Base-by-base conservation (phyloP, 2,797 vertebrate genomes). In the Rhyacichthys aspro region DNA sequence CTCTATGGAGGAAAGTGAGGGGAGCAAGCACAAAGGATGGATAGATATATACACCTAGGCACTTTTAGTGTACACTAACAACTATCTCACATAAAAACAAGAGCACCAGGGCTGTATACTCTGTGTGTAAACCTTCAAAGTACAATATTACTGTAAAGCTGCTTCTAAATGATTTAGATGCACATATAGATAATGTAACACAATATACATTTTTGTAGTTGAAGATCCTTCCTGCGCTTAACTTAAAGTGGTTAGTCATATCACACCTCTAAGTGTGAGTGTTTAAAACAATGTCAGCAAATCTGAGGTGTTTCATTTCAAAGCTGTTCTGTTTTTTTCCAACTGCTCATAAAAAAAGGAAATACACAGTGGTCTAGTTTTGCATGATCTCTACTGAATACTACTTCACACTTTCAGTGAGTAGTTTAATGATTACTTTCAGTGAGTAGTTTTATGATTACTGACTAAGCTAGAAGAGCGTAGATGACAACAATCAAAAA, bases 41-140 rank as follows among this genome's bases (percentile, higher is more conserved):
- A 82, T 79, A 50, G 68, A 74, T 78, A 53, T 70, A 60, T 56
- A 66, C 49, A 63, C 53, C 52, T 19, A 63, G 71, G 66, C 68
- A 73, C 53, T 84, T 76, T 72, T 66, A 60, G 47, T 41, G 15
- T 49, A 47, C 43, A 43, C 28, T 33, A 39, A 55, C 61, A 54
- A 49, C n/a, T 43, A 58, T 1, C 46, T 15, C 32, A 50, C 10
- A 37, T 34, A 67, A 8, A 16, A 15, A 39, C 36, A 46, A 47
- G 33, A 1, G 28, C 15, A 48, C 12, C 33, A 5, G 34, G 50
- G 16, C 28, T 37, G 36, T 2, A 53, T 5, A 17, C 3, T 19
- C 12, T 23, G 15, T 37, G n/a, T 38, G 3, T 4, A 37, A 49
- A 48, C 33, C 1, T 12, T 57, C 5, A 8, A 19, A 16, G 11